Evolutionary conservation across 2,797 vertebrate species (phyloP), one percentile per base, ranked within the genome.

Genomic region (Enteromius anoplus): DNA sequence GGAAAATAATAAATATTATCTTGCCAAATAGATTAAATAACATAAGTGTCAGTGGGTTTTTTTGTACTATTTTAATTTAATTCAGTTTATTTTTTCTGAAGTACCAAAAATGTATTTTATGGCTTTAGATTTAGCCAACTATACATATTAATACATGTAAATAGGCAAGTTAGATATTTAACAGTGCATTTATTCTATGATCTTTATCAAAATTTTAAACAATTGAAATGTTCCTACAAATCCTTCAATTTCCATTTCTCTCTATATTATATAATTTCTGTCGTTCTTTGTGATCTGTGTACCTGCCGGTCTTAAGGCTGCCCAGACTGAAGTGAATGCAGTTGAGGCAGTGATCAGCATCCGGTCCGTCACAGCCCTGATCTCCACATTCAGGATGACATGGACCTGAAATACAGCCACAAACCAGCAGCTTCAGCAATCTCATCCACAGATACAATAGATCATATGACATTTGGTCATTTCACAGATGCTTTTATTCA

Each of bases 241-340:
- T 55, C 8, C 8, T 55, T 10, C 8, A n/a, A 11, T 3, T n/a
- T 23, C 9, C 53, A 23, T 7, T 19, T 51, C 21, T 58, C 53
- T 58, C 21, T 58, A n/a, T 32, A 47, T n/a, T 5, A 29, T 64
- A 26, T 21, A 12, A 78, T 19, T 42, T 6, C 15, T 4, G 17
- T 71, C 11, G 23, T 53, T 68, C 17, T 40, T n/a, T 19, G 10
- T 26, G 58, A 58, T 68, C 5, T 17, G 19, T 34, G 6, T 51
- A 98, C 97, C 96, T 97, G 92, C 94, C 93, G 0, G 90, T 92
- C 90, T 95, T 96, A 85, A 93, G 1, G 4, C 79, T 96, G 84
- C 96, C 96, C 82, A 96, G 92, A 88, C 96, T 98, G 92, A 96
- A 98, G 93, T 98, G 96, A 91, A 96, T 84, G 68, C 97, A 98